phyloP scores from a whole-genome alignment of 2,113 vertebrate species.

The Mola mola region DNA sequence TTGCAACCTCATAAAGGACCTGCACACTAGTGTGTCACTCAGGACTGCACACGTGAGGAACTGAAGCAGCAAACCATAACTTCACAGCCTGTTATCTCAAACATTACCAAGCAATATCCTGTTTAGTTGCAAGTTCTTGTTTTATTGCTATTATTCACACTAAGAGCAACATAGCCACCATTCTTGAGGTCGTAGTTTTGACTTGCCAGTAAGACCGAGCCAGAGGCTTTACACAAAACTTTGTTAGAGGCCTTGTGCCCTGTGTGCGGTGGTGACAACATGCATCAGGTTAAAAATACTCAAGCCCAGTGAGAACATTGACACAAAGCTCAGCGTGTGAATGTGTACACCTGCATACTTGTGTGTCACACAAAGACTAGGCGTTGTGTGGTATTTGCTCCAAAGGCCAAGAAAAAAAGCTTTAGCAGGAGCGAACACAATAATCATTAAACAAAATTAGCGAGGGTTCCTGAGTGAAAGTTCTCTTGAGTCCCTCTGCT shows the following conservation, averaged over 20 bases:
- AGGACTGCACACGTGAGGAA: constrained; percentile 31
- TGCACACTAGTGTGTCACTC: constrained; percentile 16
- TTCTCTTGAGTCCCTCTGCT: constrained; percentile 58
- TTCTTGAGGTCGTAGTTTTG: constrained; percentile 5
- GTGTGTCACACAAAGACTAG: constrained; percentile 16
- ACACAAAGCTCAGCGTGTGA: constrained; percentile 3
- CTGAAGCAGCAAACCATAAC: constrained; percentile 20
- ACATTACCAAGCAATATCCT: background rate
- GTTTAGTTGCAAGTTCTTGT: background rate
- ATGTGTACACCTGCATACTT: constrained; percentile 38
- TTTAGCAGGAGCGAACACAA: constrained; percentile 56
- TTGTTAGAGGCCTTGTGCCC: constrained; percentile 21
- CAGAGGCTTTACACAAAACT: constrained; percentile 27
- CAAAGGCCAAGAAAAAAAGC: constrained; percentile 27
- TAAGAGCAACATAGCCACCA: background rate
- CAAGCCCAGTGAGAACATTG: constrained; percentile 17
- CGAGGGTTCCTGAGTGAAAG: constrained; percentile 58
- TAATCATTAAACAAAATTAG: constrained; percentile 42
- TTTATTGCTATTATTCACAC: constrained; percentile 19
- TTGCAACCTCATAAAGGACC: constrained; percentile 2
- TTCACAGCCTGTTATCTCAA: constrained; percentile 15
- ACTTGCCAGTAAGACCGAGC: constrained; percentile 1
- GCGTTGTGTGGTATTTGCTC: constrained; percentile 5
- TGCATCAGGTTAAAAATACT: constrained; percentile 68
- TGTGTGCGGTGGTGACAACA: constrained; percentile 17